Base-by-base conservation (phyloP, 2,797 vertebrate genomes). In the Erethizon dorsatum region DNA sequence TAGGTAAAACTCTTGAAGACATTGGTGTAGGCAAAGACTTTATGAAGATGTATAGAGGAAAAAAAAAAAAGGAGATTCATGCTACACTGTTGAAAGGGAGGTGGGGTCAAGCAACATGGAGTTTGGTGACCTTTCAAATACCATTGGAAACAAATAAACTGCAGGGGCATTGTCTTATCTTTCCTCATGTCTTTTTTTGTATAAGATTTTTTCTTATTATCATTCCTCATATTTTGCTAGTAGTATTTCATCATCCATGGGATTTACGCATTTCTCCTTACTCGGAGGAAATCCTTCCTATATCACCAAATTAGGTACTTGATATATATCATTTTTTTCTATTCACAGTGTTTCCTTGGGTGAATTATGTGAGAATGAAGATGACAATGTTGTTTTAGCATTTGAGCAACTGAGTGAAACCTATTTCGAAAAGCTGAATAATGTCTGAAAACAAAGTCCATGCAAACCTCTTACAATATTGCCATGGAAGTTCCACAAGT, bases 301-400 rank as follows among this genome's bases (percentile, higher is more conserved):
- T 17, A 33, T 63, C 31, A 26, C 7, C 69, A 61, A 82, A 41
- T 45, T 37, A 57, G 17, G 7, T 89, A 12, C 5, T 50, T 79
- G 82, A 1, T 45, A 33, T 57, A 37, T 50, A 9, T 82, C 2
- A 65, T 33, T 82, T 6, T 33, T 28, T 83, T 89, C 3, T 20
- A 71, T 95, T 98, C 92, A 31, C 96, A 98, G 92, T 83, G 90
- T 97, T 92, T 98, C 97, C 77, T 96, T 98, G 90, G 75, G 73
- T 50, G 98, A 98, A 50, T 45, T 98, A 17, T 98, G 98, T 93
- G 97, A 94, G 50, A 92, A 97, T 45, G 96, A 98, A 67, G 88
- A 98, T 0, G 97, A 98, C 93, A 96, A 95, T 1, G 98, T 98
- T 83, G 97, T 98, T 26, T 82, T 97, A 90, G 98, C 98, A 52